Evolutionary conservation across 37 sponge, comb jelly and placozoan genomes (phyloP).

Genomic region (Eunapius fragilis): DNA sequence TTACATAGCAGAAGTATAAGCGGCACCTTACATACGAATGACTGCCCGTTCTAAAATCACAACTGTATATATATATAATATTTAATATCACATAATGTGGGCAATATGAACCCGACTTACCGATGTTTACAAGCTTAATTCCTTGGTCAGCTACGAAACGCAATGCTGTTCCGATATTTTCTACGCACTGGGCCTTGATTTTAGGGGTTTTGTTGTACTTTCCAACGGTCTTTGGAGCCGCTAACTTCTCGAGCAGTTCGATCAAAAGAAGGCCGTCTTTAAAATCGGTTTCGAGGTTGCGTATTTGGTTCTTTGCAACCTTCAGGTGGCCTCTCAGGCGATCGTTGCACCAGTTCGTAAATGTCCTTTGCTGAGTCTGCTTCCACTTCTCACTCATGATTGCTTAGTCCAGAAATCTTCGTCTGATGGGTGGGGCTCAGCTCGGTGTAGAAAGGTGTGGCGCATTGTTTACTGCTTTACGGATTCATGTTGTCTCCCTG

Average conservation of each 20-base stretch:
- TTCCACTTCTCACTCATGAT: conserved; percentile 47
- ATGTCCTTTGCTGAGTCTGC: conserved; percentile 82
- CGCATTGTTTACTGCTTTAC: background rate
- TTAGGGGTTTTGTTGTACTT: conserved; percentile 69
- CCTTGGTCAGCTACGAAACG: conserved; percentile 61
- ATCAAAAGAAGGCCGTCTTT: conserved; percentile 89
- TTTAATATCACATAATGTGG: background rate
- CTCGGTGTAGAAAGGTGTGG: background rate
- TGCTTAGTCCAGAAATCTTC: background rate
- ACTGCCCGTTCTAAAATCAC: too few species aligned
- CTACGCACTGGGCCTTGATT: conserved; percentile 75
- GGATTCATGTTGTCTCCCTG: background rate
- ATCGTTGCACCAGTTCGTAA: conserved; percentile 96
- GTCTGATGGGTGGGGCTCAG: background rate
- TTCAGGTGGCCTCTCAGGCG: conserved; percentile 84
- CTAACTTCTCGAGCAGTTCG: conserved; percentile 81
- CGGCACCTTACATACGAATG: too few species aligned
- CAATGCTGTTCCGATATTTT: conserved; percentile 73
- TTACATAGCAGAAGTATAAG: too few species aligned
- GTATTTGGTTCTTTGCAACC: conserved; percentile 62
- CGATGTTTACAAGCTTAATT: conserved; percentile 91
- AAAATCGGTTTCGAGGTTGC: conserved; percentile 74
- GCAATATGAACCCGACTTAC: conserved; percentile 48
- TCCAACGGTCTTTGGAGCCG: conserved; percentile 75
- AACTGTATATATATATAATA: too few species aligned